These are phyloP conservation scores for Siniperca knerii DNA, from an alignment of 2,113 vertebrate genomes.

Conservation along the genomic window DNA sequence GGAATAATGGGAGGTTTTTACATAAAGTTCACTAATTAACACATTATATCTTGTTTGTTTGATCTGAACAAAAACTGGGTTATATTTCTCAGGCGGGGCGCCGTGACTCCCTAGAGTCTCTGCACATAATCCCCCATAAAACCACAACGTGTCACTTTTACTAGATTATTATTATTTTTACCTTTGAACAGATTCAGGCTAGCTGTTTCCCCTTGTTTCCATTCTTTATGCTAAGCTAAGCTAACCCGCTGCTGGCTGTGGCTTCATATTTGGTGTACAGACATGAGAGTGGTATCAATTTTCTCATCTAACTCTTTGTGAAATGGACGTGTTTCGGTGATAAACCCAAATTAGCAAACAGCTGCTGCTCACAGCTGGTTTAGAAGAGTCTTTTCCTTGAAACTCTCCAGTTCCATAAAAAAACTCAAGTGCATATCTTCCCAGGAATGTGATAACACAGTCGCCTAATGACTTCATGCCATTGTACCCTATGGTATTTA, in stretches of 20 bases:
- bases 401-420: slow-evolving; percentile 11
- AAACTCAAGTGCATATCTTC: slow-evolving; percentile 1
- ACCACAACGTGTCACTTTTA: background rate
- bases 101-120: too few species aligned
- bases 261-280: background rate
- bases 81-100: too few species aligned
- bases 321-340: background rate
- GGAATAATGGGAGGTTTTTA: too few species aligned
- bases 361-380: slow-evolving; percentile 23
- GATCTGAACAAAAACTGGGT: too few species aligned
- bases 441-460: slow-evolving; percentile 35
- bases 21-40: background rate
- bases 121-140: too few species aligned
- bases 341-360: slow-evolving; percentile 34
- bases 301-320: background rate
- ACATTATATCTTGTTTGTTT: background rate
- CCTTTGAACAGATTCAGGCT: background rate
- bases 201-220: background rate
- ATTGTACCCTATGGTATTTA: slow-evolving; percentile 33
- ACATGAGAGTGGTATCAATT: background rate
- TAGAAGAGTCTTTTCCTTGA: slow-evolving; percentile 36
- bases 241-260: background rate
- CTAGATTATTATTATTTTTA: background rate
- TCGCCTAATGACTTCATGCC: slow-evolving; percentile 53
- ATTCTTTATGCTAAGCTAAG: background rate